Conservation (phyloP, 1,140 invertebrate genomes). For the Cotesia typhae region DNA sequence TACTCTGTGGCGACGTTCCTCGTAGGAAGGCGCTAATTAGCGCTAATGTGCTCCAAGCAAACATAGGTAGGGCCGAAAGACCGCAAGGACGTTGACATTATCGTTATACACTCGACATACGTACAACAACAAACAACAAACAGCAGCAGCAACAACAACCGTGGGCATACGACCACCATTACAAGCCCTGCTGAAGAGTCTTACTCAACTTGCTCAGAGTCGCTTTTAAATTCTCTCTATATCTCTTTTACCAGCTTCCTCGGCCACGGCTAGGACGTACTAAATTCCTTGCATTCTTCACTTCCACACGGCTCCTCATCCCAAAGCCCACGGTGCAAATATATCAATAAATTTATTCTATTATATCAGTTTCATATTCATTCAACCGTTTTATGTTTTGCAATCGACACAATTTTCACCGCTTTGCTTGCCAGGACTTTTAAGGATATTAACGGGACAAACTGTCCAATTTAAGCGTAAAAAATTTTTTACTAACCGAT, state of each 20-base stretch:
- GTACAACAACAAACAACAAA: slow-evolving; percentile 9
- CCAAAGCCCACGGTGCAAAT: too few species aligned
- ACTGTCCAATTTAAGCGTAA: too few species aligned
- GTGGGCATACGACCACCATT: too few species aligned
- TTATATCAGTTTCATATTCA: too few species aligned
- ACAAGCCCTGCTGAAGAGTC: neutral
- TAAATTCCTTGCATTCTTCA: slow-evolving; percentile 6
- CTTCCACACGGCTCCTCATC: neutral
- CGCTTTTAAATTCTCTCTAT: slow-evolving; percentile 5
- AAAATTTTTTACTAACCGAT: too few species aligned
- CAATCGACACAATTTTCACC: too few species aligned
- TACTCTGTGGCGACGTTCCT: slow-evolving; percentile 40
- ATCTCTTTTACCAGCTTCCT: neutral
- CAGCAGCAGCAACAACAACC: neutral
- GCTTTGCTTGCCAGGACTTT: too few species aligned
- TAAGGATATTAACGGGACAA: too few species aligned
- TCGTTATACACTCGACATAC: slow-evolving; percentile 28
- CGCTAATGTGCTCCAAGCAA: slow-evolving; percentile 46
- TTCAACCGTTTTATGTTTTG: too few species aligned
- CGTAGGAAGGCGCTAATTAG: slow-evolving; percentile 43
- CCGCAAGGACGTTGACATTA: slow-evolving; percentile 46
- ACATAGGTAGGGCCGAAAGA: slow-evolving; percentile 18
- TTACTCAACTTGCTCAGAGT: neutral
- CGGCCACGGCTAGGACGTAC: neutral
- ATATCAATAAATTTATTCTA: too few species aligned